Evolutionary conservation across 2,888 invertebrate species (phyloP).

Genomic region (Diaprepes abbreviatus): DNA sequence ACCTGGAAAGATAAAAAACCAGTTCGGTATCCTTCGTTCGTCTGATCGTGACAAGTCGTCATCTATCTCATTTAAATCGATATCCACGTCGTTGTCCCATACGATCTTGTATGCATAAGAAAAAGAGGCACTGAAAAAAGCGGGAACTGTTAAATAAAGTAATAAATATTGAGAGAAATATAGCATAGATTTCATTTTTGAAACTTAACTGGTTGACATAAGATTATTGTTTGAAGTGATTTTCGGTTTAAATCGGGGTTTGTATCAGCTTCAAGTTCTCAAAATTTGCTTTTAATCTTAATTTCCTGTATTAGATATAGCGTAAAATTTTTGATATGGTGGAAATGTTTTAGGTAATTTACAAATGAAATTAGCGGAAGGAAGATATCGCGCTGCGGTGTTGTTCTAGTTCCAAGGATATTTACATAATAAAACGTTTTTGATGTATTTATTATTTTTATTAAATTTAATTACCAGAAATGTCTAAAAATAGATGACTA

Average conservation of each 20-base stretch:
- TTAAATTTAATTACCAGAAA: neutral
- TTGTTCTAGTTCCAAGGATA: conserved; percentile 9
- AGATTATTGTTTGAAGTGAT: neutral
- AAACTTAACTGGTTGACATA: neutral
- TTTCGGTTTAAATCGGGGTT: neutral
- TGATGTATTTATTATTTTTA: neutral
- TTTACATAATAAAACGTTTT: neutral
- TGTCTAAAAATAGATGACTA: neutral
- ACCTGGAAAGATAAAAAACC: conserved; percentile 59
- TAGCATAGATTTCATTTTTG: neutral
- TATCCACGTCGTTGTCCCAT: conserved; percentile 56
- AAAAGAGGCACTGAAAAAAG: neutral
- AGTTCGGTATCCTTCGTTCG: conserved; percentile 55
- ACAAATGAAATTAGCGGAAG: conserved; percentile 3
- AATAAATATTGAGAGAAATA: neutral
- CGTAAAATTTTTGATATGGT: neutral
- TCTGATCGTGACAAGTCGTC: conserved; percentile 43
- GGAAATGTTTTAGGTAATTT: neutral
- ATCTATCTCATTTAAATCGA: conserved; percentile 52
- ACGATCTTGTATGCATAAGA: conserved; percentile 48
- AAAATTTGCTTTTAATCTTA: neutral
- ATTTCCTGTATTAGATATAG: neutral
- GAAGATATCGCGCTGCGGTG: conserved; percentile 5
- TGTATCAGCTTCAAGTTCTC: neutral
- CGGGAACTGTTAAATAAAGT: neutral